Conservation (phyloP, 2,797 vertebrate genomes). For the Lindbergichthys nudifrons region DNA sequence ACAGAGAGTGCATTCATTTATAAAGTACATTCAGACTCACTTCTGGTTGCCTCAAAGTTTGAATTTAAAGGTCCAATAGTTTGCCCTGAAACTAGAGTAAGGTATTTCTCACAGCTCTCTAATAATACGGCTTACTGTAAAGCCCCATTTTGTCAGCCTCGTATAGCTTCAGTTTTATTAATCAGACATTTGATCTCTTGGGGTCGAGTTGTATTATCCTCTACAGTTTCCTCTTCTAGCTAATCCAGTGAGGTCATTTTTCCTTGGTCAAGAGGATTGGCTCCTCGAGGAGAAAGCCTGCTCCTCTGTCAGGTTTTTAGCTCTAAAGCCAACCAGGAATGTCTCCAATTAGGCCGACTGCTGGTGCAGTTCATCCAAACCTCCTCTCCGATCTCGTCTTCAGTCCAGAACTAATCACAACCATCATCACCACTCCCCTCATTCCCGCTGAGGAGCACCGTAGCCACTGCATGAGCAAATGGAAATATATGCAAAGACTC, state of each 20-base stretch:
- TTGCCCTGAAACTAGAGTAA: not conserved
- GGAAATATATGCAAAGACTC: conserved; percentile 66
- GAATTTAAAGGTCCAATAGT: not conserved
- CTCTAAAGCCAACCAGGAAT: conserved; percentile 60
- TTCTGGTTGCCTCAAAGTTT: not conserved
- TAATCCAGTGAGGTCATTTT: conserved; percentile 61
- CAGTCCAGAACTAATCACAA: conserved; percentile 77
- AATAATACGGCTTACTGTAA: conserved; percentile 12
- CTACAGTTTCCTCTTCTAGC: conserved; percentile 33
- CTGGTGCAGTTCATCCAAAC: conserved; percentile 60
- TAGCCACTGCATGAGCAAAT: conserved; percentile 63
- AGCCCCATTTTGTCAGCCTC: conserved; percentile 7
- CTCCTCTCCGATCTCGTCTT: conserved; percentile 45
- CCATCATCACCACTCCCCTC: conserved; percentile 67
- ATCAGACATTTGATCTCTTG: conserved; percentile 41
- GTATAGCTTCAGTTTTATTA: conserved; percentile 22
- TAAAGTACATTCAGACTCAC: not conserved
- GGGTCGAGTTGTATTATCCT: conserved; percentile 32
- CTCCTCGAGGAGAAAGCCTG: conserved; percentile 43
- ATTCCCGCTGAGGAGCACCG: conserved; percentile 44
- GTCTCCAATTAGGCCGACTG: conserved; percentile 67
- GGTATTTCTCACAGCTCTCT: not conserved
- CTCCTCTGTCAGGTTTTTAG: conserved; percentile 53
- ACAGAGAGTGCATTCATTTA: not conserved
- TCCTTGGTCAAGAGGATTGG: conserved; percentile 49